Evolutionary conservation across 2,113 vertebrate genomes (phyloP).

Genomic region (Hydropotes inermis): DNA sequence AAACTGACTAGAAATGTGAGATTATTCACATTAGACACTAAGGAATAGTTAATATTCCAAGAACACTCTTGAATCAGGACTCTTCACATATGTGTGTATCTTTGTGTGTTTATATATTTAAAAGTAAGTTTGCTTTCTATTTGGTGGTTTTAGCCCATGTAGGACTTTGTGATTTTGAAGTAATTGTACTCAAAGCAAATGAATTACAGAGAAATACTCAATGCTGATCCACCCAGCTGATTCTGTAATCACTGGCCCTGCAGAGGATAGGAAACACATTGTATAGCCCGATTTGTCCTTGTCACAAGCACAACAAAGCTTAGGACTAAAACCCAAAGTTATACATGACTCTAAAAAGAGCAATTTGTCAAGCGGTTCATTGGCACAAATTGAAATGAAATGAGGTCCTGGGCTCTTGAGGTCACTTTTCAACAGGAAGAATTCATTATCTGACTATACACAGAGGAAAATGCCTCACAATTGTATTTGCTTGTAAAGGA

Average conservation of each 20-base stretch:
- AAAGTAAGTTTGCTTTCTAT: background rate
- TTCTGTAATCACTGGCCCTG: constrained; percentile 54
- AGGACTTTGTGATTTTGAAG: background rate
- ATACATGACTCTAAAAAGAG: constrained; percentile 71
- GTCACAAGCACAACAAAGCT: constrained; percentile 67
- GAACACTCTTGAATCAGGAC: background rate
- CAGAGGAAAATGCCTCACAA: constrained; percentile 73
- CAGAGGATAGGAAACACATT: constrained; percentile 56
- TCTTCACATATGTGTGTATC: background rate
- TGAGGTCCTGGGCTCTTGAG: constrained; percentile 75
- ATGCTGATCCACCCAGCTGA: constrained; percentile 13
- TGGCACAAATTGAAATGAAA: constrained; percentile 83
- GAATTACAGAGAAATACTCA: constrained; percentile 42
- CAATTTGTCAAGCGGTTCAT: constrained; percentile 79
- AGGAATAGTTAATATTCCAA: background rate
- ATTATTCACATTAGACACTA: background rate
- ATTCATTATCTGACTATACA: constrained; percentile 79
- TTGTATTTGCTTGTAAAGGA: constrained; percentile 78
- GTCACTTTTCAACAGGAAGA: constrained; percentile 82
- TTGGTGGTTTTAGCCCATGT: background rate
- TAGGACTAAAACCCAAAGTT: constrained; percentile 70
- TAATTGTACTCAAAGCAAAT: constrained; percentile 52
- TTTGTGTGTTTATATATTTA: background rate
- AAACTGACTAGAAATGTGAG: constrained; percentile 15
- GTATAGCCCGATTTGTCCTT: constrained; percentile 74